Conservation (phyloP, 2,888 invertebrate species). For the Drosophila mercatorum region DNA sequence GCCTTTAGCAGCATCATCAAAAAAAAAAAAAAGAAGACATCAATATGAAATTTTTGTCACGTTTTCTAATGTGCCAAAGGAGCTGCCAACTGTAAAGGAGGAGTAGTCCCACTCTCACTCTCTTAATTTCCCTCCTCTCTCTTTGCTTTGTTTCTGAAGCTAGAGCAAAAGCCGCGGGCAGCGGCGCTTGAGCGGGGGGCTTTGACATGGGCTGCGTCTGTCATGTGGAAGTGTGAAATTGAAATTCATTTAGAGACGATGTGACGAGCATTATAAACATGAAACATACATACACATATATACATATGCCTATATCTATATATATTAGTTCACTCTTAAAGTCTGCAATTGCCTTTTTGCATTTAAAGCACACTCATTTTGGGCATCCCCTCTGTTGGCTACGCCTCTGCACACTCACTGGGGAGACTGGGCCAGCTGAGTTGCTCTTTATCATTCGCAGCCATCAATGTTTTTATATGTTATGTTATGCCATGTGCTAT, state of each 20-base stretch:
- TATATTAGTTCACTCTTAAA: not conserved
- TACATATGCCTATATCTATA: not conserved
- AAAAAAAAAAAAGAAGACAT: conserved; percentile 63
- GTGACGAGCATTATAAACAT: conserved; percentile 28
- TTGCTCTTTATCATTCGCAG: conserved; percentile 59
- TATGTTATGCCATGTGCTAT: conserved; percentile 71
- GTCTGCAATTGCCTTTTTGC: not conserved
- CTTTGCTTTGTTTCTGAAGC: not conserved
- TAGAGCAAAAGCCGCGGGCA: conserved; percentile 38
- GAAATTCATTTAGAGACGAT: conserved; percentile 52
- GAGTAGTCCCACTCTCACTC: not conserved
- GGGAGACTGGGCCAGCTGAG: conserved; percentile 22
- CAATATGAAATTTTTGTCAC: conserved; percentile 79
- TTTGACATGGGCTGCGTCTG: conserved; percentile 22
- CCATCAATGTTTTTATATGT: conserved; percentile 73
- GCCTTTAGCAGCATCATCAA: conserved; percentile 76
- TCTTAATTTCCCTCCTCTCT: not conserved
- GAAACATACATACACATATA: not conserved
- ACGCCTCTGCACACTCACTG: conserved; percentile 31
- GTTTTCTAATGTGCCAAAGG: conserved; percentile 71
- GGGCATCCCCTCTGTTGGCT: not conserved
- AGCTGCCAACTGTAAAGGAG: conserved; percentile 19
- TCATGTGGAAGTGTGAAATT: conserved; percentile 64
- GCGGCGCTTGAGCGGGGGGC: conserved; percentile 21
- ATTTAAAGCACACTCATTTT: not conserved